Percentiles rank a stretch among this genome's conserved stretches.
These are phyloP conservation scores for Zootoca vivipara DNA, from an alignment of 2,113 vertebrate species.

Conservation along the genomic window DNA sequence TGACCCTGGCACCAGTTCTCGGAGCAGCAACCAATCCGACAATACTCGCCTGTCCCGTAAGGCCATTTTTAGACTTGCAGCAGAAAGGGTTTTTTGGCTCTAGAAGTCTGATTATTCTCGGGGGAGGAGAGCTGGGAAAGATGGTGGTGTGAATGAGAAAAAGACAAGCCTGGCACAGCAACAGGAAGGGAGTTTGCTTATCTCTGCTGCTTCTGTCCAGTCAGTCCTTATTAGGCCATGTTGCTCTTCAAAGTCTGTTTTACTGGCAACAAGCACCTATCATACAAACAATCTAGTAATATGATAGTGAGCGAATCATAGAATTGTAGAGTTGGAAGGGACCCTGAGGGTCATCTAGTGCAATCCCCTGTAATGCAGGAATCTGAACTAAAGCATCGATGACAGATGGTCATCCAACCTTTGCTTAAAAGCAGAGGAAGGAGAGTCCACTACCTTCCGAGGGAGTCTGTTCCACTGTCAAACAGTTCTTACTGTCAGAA, in stretches of 20 bases:
- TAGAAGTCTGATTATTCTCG: background rate
- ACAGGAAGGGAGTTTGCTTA: background rate
- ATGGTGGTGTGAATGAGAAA: background rate
- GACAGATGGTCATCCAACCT: no score
- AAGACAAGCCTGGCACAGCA: background rate
- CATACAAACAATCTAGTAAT: background rate
- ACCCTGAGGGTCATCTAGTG: no score
- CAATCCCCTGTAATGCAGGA: no score
- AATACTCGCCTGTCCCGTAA: slow-evolving; percentile 82
- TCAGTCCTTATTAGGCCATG: slow-evolving; percentile 16
- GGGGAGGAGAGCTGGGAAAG: background rate
- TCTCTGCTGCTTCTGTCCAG: background rate
- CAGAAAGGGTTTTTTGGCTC: background rate
- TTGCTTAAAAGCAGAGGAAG: no score
- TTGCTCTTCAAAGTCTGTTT: background rate
- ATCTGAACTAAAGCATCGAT: no score
- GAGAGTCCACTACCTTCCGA: no score
- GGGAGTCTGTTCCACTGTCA: no score
- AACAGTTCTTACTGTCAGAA: no score
- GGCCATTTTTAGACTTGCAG: slow-evolving; percentile 24
- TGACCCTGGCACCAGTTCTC: slow-evolving; percentile 75
- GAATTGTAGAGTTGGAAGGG: no score
- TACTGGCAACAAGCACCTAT: background rate
- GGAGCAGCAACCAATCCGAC: slow-evolving; percentile 77
- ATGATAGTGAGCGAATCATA: background rate